Conservation (phyloP, 2,888 invertebrate species). For the Synanthedon vespiformis region DNA sequence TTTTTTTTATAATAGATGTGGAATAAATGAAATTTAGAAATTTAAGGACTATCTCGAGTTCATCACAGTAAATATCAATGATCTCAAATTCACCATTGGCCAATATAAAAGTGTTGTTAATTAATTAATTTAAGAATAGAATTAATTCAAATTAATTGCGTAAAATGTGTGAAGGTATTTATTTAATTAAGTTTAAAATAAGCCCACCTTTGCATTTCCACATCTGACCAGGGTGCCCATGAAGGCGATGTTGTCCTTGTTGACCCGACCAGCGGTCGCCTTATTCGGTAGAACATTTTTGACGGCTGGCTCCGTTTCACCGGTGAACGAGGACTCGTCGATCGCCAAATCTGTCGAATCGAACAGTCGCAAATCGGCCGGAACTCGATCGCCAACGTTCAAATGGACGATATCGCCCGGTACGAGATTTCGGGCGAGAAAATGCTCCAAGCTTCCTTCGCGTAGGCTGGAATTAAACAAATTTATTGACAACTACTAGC, state of each 20-base stretch:
- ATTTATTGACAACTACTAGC: too few relatives aligned
- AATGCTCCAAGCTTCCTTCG: slow-evolving; percentile 87
- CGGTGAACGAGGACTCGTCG: slow-evolving; percentile 98
- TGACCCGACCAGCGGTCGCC: slow-evolving; percentile 75
- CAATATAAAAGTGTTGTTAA: too few relatives aligned
- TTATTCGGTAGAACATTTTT: slow-evolving; percentile 78
- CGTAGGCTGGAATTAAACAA: slow-evolving; percentile 74
- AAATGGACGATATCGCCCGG: slow-evolving; percentile 96
- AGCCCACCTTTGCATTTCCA: slow-evolving; percentile 90
- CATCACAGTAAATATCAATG: too few relatives aligned
- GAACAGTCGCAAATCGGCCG: slow-evolving; percentile 95
- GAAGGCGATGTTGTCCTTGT: slow-evolving; percentile 91
- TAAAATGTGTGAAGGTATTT: too few relatives aligned
- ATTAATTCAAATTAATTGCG: too few relatives aligned
- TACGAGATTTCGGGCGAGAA: slow-evolving; percentile 94
- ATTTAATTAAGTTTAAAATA: too few relatives aligned
- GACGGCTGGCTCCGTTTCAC: slow-evolving; percentile 94
- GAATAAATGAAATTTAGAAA: too few relatives aligned
- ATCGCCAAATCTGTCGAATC: slow-evolving; percentile 93
- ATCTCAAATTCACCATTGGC: too few relatives aligned
- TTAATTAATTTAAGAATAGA: too few relatives aligned
- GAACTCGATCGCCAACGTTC: slow-evolving; percentile 95
- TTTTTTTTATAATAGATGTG: too few relatives aligned
- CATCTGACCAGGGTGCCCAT: slow-evolving; percentile 98
- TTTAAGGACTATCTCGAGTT: too few relatives aligned